Evolutionary conservation across 2,797 vertebrate genomes (phyloP), one percentile per base, ranked within the genome.

Genomic region (Myripristis murdjan): DNA sequence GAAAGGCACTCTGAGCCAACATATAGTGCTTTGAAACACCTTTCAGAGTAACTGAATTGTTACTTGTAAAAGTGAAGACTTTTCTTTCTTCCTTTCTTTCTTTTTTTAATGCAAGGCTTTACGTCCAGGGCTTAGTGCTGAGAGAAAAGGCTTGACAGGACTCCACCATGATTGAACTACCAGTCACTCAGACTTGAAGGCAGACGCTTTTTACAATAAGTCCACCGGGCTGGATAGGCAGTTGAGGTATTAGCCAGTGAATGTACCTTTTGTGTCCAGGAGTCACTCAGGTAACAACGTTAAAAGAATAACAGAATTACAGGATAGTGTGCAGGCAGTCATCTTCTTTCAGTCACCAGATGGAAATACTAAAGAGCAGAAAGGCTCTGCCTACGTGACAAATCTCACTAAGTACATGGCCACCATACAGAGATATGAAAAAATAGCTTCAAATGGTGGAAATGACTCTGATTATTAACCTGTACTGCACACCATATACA

Each of bases 21-120:
- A 58, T 24, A 43, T 39, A 54, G n/a, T 63, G 55, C 12, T 53
- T 20, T 43, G 51, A 51, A 52, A 54, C 24, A 44, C 37, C 26
- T 20, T 64, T 62, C 28, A 62, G 46, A 35, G 53, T 55, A 35
- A 18, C 20, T 4, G 15, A 59, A 15, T 44, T 43, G 14, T 7
- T 23, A 39, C 16, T 6, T 22, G 10, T 44, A 43, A 59, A 43
- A 26, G 23, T 43, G 23, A 59, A 26, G 23, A 57, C 20, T 23
- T 41, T 23, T 12, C 2, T 1, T 57, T 57, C 33, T 20, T 14
- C 43, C 35, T 31, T 14, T 23, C 10, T 6, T 24, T 6, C 15
- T 51, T 18, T 51, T 24, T 51, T 51, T n/a, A n/a, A 31, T 24
- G n/a, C 15, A 28, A 16, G 14, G 49, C 49, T 16, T 52, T 24